These are phyloP conservation scores for Oncopeltus fasciatus DNA, from an alignment of 1,140 invertebrate species.

Conservation along the genomic window DNA sequence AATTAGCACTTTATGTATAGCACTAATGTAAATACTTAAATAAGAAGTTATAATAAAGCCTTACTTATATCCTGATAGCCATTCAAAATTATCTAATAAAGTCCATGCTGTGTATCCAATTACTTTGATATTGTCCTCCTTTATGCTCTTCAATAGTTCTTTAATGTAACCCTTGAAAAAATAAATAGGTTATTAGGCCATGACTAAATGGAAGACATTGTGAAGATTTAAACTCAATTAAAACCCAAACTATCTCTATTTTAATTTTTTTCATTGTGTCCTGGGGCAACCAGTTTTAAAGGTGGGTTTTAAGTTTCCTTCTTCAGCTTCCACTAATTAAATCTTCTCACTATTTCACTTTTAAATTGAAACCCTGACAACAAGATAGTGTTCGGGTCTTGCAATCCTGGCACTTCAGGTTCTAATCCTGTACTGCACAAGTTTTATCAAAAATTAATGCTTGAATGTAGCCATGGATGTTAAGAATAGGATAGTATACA, in stretches of 20 bases:
- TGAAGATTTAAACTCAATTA: too few species aligned
- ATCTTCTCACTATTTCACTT: not conserved
- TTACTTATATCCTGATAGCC: slow-evolving; percentile 47
- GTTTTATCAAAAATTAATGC: too few species aligned
- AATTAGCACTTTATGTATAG: not conserved
- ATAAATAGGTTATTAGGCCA: not conserved
- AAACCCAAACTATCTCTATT: too few species aligned
- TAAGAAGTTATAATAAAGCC: slow-evolving; percentile 15
- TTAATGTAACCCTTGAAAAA: slow-evolving; percentile 31
- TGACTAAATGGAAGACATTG: not conserved
- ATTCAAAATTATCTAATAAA: slow-evolving; percentile 68
- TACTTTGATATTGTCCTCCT: slow-evolving; percentile 47
- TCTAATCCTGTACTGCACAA: too few species aligned
- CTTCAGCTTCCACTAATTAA: not conserved
- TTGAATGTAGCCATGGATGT: too few species aligned
- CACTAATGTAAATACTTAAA: not conserved
- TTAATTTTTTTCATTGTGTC: too few species aligned
- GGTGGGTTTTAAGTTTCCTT: not conserved
- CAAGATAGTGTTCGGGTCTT: too few species aligned
- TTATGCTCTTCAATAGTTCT: slow-evolving; percentile 46
- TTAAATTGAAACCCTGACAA: too few species aligned
- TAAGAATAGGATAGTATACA: too few species aligned
- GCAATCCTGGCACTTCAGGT: too few species aligned
- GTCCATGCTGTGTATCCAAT: slow-evolving; percentile 58
- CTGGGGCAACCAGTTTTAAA: not conserved